Conservation (phyloP, 2,888 invertebrate species). For the Bursaphelenchus okinawaensis region DNA sequence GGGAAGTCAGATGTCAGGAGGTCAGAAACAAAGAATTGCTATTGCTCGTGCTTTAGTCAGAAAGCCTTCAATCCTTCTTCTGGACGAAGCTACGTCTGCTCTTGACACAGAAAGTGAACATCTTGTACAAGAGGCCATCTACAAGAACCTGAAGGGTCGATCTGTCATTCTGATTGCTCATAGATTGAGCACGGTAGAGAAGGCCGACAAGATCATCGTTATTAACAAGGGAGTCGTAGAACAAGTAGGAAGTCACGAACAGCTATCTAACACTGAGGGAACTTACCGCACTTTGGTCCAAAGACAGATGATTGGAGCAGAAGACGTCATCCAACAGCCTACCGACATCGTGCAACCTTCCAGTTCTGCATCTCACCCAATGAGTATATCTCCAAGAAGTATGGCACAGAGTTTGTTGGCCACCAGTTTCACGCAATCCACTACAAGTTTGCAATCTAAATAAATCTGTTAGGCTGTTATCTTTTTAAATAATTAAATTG, state of each 20-base stretch:
- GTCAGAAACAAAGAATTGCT: slow-evolving; percentile 50
- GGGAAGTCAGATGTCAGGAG: slow-evolving; percentile 49
- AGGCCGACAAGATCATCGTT: slow-evolving; percentile 59
- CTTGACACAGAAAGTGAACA: slow-evolving; percentile 52
- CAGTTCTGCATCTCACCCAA: not conserved
- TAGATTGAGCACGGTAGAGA: slow-evolving; percentile 61
- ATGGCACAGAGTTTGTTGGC: slow-evolving; percentile 36
- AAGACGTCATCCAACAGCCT: not conserved
- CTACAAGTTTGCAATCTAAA: slow-evolving; percentile 36
- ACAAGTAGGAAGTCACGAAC: slow-evolving; percentile 62
- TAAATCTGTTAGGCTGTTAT: too few relatives aligned
- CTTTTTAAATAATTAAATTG: too few relatives aligned
- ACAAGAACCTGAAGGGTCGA: slow-evolving; percentile 57
- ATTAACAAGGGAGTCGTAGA: slow-evolving; percentile 57
- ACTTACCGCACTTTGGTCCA: slow-evolving; percentile 61
- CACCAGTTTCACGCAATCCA: slow-evolving; percentile 33
- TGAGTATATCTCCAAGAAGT: slow-evolving; percentile 21
- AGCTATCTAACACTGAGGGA: slow-evolving; percentile 49
- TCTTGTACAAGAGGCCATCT: slow-evolving; percentile 58
- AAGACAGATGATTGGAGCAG: slow-evolving; percentile 55
- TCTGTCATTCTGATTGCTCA: slow-evolving; percentile 62
- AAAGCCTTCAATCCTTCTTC: slow-evolving; percentile 47
- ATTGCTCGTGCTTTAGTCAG: slow-evolving; percentile 47
- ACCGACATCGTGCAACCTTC: not conserved
- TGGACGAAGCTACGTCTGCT: slow-evolving; percentile 53